These are phyloP conservation scores for Sula dactylatra DNA, from an alignment of 2,113 vertebrate species.

Conservation along the genomic window DNA sequence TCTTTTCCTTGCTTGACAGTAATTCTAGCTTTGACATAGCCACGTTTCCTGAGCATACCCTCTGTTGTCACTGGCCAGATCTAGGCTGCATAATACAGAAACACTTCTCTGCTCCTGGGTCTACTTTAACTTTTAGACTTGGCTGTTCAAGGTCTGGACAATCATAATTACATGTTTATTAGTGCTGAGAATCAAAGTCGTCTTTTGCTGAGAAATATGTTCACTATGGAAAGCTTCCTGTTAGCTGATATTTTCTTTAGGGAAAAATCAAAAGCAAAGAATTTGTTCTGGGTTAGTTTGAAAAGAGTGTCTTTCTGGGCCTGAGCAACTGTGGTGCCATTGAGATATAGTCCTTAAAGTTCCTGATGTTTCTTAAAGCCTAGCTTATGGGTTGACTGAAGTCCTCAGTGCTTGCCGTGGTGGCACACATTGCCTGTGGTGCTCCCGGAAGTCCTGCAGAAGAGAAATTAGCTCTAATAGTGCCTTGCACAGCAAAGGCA, in stretches of 20 bases:
- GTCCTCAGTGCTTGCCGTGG: background rate
- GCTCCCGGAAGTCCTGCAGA: background rate
- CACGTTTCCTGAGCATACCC: background rate
- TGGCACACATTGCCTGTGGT: background rate
- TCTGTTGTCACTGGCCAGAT: background rate
- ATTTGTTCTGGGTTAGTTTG: background rate
- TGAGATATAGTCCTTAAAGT: background rate
- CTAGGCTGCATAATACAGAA: background rate
- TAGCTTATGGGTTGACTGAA: background rate
- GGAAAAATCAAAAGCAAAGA: background rate
- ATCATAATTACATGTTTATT: background rate
- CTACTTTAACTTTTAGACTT: background rate
- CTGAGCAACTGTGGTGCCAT: background rate
- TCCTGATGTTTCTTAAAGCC: background rate
- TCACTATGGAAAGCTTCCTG: background rate
- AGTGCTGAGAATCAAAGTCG: background rate
- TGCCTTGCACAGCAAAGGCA: background rate
- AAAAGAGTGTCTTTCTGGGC: background rate
- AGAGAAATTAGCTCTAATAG: background rate
- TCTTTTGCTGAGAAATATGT: background rate
- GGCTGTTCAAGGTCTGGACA: background rate
- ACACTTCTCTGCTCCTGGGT: background rate
- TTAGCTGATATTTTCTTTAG: background rate
- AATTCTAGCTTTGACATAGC: background rate
- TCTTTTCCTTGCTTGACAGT: background rate